These are phyloP conservation scores for Hipparchia semele DNA, from an alignment of 2,888 invertebrate genomes.

Conservation along the genomic window DNA sequence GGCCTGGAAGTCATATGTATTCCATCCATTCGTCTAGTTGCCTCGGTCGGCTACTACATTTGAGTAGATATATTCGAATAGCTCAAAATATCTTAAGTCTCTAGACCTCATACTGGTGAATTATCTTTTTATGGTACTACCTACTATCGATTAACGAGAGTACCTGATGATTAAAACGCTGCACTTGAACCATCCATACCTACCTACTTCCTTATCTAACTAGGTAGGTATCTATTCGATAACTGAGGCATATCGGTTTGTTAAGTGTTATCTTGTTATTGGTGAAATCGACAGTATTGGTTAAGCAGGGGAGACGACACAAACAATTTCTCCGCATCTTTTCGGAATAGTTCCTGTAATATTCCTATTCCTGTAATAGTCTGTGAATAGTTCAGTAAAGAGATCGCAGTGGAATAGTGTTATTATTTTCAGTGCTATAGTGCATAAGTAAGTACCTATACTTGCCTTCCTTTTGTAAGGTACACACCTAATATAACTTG, in stretches of 20 bases:
- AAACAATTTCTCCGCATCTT: not conserved
- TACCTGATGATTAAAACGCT: constrained; percentile 3
- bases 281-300: constrained; percentile 37
- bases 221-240: constrained; percentile 50
- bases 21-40: no score
- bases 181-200: constrained; percentile 46
- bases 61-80: no score
- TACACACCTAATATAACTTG: no score
- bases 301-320: constrained; percentile 4
- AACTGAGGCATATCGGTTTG: constrained; percentile 57
- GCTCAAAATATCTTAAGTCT: no score
- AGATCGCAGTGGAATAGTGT: not conserved
- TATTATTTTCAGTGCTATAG: not conserved
- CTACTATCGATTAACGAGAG: no score
- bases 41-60: no score
- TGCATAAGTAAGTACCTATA: constrained; percentile 2
- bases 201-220: constrained; percentile 55
- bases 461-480: no score
- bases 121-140: no score
- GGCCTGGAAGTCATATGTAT: no score
- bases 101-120: no score
- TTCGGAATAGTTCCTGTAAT: no score
- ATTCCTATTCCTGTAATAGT: no score
- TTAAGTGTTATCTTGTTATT: constrained; percentile 55
- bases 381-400: not conserved